Conservation (phyloP, 2,888 invertebrate species). For the Cybosia mesomella region DNA sequence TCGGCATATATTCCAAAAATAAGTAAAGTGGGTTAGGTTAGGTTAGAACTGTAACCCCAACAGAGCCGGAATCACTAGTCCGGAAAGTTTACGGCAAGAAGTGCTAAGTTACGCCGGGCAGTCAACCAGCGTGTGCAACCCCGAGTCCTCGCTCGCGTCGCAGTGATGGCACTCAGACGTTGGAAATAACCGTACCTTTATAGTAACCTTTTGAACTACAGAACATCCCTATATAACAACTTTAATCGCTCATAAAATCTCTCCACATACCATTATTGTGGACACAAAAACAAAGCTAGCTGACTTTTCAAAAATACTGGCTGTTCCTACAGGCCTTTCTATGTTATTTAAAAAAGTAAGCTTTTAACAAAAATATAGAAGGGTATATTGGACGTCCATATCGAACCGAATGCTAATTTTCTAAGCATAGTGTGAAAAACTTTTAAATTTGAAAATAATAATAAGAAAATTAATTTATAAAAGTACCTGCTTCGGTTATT, state of each 20-base stretch:
- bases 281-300: constrained; percentile 11
- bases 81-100: too few relatives aligned
- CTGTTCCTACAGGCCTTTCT: not conserved
- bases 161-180: too few relatives aligned
- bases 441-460: constrained; percentile 12
- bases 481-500: constrained; percentile 2
- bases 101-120: too few relatives aligned
- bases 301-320: not conserved
- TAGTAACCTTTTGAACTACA: constrained; percentile 46
- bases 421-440: not conserved
- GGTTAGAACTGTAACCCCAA: too few relatives aligned
- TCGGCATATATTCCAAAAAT: too few relatives aligned
- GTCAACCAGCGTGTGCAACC: too few relatives aligned
- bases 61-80: too few relatives aligned
- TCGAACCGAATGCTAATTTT: constrained; percentile 3
- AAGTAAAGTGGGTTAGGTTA: too few relatives aligned
- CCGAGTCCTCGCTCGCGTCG: too few relatives aligned
- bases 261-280: constrained; percentile 2
- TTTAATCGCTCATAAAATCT: constrained; percentile 23
- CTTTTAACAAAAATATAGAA: constrained; percentile 10
- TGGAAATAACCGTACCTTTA: constrained; percentile 13
- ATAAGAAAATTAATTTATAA: constrained; percentile 14
- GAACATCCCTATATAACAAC: constrained; percentile 34
- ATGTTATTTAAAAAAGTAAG: not conserved
- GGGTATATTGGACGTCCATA: constrained; percentile 10